Base-by-base conservation (phyloP, 2,797 vertebrate species). In the Taenioides sp. region DNA sequence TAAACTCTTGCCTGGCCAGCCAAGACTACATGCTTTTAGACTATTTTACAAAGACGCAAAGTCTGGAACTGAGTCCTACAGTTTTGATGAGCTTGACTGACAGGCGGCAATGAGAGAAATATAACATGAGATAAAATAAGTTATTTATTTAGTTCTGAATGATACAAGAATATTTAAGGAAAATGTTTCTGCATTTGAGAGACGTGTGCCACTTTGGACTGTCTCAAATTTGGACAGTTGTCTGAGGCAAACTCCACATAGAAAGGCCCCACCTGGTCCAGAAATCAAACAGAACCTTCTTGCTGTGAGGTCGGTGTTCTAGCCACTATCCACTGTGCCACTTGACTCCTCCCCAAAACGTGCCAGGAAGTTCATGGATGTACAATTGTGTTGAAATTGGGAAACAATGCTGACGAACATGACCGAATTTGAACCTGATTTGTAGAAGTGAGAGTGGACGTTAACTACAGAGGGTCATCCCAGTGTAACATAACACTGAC, bases 371-470 rank as follows among this genome's bases (percentile, higher is more conserved):
- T 27, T 52, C 22, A 28, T 17, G 14, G 9, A 52, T 17, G 62
- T 65, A 40, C 47, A 47, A 65, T 25, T 23, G 22, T 64, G 62
- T 16, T 43, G 12, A 64, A 65, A 54, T 23, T 57, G 58, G 73
- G 40, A 62, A 14, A 61, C 17, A 34, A 62, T n/a, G 60, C 5
- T 11, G 34, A 34, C 77, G 54, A 37, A 50, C 37, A 31, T 68
- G 73, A 74, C 65, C n/a, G 6, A 5, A 20, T 61, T 76, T 55
- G 49, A 59, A 76, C 73, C 54, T 59, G 67, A 37, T 5, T 67
- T 20, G 54, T 62, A 68, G 65, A 82, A 77, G 70, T 73, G 67
- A 81, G 37, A 81, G 59, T 65, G 37, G 11, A 60, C 50, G 27
- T 25, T 28, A 9, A 47, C 72, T 12, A 17, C 55, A 31, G 28